Evolutionary conservation across 2,888 invertebrate species (phyloP), one percentile per base, ranked within the genome.

Genomic region (Chorisops tibialis): DNA sequence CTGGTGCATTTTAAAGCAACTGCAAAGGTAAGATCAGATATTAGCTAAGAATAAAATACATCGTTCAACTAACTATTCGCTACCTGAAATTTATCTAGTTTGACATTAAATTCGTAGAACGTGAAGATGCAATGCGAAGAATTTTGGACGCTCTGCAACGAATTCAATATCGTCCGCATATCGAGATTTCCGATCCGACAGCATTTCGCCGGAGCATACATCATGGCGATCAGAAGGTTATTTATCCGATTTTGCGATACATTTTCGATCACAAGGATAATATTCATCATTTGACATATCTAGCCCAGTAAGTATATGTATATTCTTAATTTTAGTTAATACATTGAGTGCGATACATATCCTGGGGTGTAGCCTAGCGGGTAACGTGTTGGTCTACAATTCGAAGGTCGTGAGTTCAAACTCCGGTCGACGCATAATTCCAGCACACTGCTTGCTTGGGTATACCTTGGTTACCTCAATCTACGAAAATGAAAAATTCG

Each of bases 211-310:
- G 79, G 0, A 79, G 79, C 63, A 70, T 82, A 43, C 73, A 81
- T 5, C 80, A 81, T 59, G 93, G 92, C 16, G 88, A 91, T 68
- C 84, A 89, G 52, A 81, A 83, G 67, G 84, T 87, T 0, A 82
- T 93, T 54, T 87, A 91, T 73, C 87, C 89, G 11, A 87, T 91
- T 59, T 75, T 94, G 54, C 83, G 87, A 74, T 95, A 93, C 91
- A 80, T 93, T 7, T 81, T 94, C 19, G 82, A 83, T 12, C 86
- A 88, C 68, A 82, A 86, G 62, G 85, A 87, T 2, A 86, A 89
- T 67, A 85, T 91, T 24, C 87, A 87, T 73, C 91, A 91, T 70
- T 82, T 93, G 58, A 91, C 91, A 0, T 95, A 95, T 78, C 81
- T 94, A 56, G 89, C 93, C n/a, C 85, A 82, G 80, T 87, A 74